Base-by-base conservation (phyloP, 2,888 invertebrate genomes). In the Tanypteryx hageni region DNA sequence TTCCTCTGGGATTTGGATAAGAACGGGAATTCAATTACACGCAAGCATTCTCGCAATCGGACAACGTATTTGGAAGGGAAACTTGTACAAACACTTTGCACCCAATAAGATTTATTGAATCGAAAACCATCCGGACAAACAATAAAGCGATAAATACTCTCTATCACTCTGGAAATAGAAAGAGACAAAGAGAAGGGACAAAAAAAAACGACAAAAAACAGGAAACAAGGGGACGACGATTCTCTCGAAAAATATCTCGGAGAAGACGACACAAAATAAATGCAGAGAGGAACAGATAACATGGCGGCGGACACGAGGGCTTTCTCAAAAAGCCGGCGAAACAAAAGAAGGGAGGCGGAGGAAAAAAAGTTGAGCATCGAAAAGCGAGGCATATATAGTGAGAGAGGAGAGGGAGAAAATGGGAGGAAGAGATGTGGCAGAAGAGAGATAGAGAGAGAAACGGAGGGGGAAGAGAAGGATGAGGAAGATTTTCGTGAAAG, bases 241-340 rank as follows among this genome's bases (percentile, higher is more conserved):
- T 68, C 44, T n/a, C 5, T 18, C n/a, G 64, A n/a, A 18, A 64
- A 64, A 64, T 64, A n/a, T 64, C n/a, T 16, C 18, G 64, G n/a
- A 44, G 82, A 44, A 83, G 83, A 86, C 59, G 86, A 59, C 13
- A 59, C 22, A 31, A 86, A 86, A 86, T 86, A 64, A 89, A 89
- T 89, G 89, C 64, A 16, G 27, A 89, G 89, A 44, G 64, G 61
- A 11, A 31, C n/a, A 89, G 89, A 89, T 89, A 89, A 89, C 64
- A 89, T 89, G 89, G 64, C 61, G 89, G 13, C 68, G 89, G 64
- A 89, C 64, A 56, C 89, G 44, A 18, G 89, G 44, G 44, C 44
- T 64, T 64, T 44, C 89, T 56, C 56, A n/a, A 86, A 86, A 86
- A 31, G 86, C 86, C 86, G 86, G 61, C 86, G 89, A 89, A 89